Conservation (phyloP, 64 coral and sea anemone species). For the Montipora capricornis region DNA sequence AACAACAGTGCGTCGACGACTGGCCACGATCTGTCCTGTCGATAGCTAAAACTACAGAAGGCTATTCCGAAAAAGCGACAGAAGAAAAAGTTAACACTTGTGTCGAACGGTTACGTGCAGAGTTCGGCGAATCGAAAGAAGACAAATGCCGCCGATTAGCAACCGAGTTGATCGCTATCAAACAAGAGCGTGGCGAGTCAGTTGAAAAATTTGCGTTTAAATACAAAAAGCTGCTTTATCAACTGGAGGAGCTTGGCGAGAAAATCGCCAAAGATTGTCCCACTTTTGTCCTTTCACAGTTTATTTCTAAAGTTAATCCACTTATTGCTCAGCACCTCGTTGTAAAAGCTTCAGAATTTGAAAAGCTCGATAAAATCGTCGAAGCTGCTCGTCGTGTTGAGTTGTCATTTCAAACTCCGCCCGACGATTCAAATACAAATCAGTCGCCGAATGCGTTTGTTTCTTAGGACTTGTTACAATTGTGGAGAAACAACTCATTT, state of each 20-base stretch:
- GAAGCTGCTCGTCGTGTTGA: slow-evolving; percentile 10
- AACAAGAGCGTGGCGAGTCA: not conserved
- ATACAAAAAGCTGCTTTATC: too few species aligned
- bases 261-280: slow-evolving; percentile 13
- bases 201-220: too few species aligned
- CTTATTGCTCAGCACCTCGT: not conserved
- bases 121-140: not conserved
- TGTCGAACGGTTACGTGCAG: not conserved
- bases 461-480: not conserved
- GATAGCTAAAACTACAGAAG: not conserved
- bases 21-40: not conserved
- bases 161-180: too few species aligned
- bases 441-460: slow-evolving; percentile 1
- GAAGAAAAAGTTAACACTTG: not conserved
- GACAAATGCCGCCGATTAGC: too few species aligned
- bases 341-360: slow-evolving; percentile 13
- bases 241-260: not conserved
- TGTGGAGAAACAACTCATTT: too few species aligned
- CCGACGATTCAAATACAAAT: not conserved
- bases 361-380: not conserved
- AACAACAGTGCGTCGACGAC: not conserved
- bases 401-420: not conserved
- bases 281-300: slow-evolving; percentile 29
- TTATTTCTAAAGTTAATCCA: slow-evolving; percentile 8
- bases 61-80: not conserved